phyloP scores from a whole-genome alignment of 2,797 vertebrate genomes.

The Ambastaia sidthimunki region DNA sequence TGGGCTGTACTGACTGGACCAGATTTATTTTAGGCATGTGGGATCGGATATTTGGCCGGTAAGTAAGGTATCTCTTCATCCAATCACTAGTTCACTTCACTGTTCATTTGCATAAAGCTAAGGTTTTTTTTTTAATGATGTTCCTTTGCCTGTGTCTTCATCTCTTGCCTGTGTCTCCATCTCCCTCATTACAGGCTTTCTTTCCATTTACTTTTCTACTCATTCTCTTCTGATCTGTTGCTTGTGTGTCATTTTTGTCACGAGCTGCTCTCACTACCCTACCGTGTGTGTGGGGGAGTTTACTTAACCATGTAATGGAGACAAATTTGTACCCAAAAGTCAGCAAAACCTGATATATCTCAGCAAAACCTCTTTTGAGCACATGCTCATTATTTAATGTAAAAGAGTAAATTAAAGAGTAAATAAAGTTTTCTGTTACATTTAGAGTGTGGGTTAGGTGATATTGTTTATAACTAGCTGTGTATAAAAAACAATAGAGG shows the following conservation, averaged over 20 bases:
- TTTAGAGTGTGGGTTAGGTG: too few species aligned
- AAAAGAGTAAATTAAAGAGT: too few species aligned
- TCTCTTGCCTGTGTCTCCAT: constrained; percentile 11
- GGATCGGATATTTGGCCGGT: not conserved
- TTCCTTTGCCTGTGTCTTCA: constrained; percentile 12
- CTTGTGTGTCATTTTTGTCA: not conserved
- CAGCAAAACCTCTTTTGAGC: too few species aligned
- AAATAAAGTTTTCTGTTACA: too few species aligned
- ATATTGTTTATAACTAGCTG: too few species aligned
- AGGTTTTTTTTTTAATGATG: too few species aligned
- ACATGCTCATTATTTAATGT: too few species aligned
- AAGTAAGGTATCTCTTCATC: not conserved
- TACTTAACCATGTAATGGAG: too few species aligned
- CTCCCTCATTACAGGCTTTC: not conserved
- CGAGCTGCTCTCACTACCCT: not conserved
- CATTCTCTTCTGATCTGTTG: constrained; percentile 5
- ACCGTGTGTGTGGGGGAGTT: too few species aligned
- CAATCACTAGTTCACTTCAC: not conserved
- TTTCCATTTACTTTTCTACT: not conserved
- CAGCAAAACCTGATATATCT: too few species aligned
- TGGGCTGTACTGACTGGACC: not conserved
- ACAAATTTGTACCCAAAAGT: too few species aligned
- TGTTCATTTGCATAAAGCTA: not conserved
- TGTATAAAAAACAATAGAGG: too few species aligned
- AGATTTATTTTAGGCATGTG: not conserved